A percentile compares a stretch with the other conserved stretches of the same genome.
phyloP scores from a whole-genome alignment of 2,888 invertebrate genomes.

The Argyresthia goedartella region DNA sequence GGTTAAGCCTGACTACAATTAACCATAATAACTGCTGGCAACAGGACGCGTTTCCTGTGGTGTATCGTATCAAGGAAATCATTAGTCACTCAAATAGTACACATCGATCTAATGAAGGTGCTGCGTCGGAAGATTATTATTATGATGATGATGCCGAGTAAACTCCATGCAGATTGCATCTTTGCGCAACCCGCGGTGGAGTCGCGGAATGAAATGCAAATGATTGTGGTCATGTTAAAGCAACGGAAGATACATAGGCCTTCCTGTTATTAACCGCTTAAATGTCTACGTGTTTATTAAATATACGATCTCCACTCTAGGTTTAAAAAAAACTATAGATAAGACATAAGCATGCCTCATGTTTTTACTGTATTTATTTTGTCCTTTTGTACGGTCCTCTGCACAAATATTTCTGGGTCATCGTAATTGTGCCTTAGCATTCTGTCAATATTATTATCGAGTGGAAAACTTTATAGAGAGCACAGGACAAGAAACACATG shows the following conservation, averaged over 20 bases:
- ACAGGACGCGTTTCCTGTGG: constrained; percentile 35
- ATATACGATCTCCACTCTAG: too few species aligned
- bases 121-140: constrained; percentile 36
- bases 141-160: constrained; percentile 20
- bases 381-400: too few species aligned
- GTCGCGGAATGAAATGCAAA: constrained; percentile 16
- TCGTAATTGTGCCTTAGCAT: neutral
- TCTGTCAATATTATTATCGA: neutral
- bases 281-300: too few species aligned
- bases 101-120: constrained; percentile 46
- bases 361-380: too few species aligned
- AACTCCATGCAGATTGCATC: constrained; percentile 40
- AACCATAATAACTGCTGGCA: neutral
- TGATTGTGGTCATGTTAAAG: neutral
- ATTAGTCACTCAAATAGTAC: constrained; percentile 47
- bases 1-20: too few species aligned
- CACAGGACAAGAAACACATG: too few species aligned
- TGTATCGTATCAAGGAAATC: constrained; percentile 47
- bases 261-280: too few species aligned
- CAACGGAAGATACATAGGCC: too few species aligned
- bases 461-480: neutral
- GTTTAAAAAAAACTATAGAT: too few species aligned
- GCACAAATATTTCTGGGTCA: too few species aligned
- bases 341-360: too few species aligned
- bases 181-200: constrained; percentile 38